A percentile compares a stretch with the other conserved stretches of the same genome.
Evolutionary conservation across 2,888 invertebrate species (phyloP).

Genomic region (Tricholauxania praeusta): DNA sequence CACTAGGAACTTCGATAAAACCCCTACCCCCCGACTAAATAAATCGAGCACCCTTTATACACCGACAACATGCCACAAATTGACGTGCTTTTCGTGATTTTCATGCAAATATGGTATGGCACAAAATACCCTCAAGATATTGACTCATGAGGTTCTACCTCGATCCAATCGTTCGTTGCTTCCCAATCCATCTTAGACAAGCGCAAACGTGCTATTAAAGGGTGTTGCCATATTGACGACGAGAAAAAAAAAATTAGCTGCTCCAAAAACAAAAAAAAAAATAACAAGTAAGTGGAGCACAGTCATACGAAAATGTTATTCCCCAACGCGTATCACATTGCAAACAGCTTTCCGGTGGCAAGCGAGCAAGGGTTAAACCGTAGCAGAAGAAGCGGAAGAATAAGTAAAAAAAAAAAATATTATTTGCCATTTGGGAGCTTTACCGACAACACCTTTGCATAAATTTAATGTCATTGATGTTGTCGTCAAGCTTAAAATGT

Average conservation of each 20-base stretch:
- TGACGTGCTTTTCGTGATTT: constrained; percentile 64
- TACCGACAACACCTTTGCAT: constrained; percentile 41
- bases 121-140: constrained; percentile 59
- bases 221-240: constrained; percentile 23
- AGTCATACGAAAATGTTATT: constrained; percentile 10
- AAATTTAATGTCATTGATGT: constrained; percentile 37
- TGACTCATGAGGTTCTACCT: constrained; percentile 11
- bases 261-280: not conserved
- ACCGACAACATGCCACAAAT: constrained; percentile 52
- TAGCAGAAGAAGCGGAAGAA: constrained; percentile 31
- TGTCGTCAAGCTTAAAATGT: constrained; percentile 3
- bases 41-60: not conserved
- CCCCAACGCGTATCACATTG: constrained; percentile 12
- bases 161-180: too few relatives aligned
- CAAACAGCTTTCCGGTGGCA: not conserved
- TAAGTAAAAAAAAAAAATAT: constrained; percentile 33
- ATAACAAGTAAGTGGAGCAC: not conserved
- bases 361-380: not conserved
- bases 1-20: too few relatives aligned
- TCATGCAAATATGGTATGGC: constrained; percentile 65
- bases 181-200: too few relatives aligned
- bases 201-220: not conserved
- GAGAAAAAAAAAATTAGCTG: constrained; percentile 10
- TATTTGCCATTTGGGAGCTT: not conserved
- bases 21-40: too few relatives aligned